Percentiles rank a stretch among this genome's conserved stretches.
These are phyloP conservation scores for Cynocephalus volans DNA, from an alignment of 2,113 vertebrate genomes.

Conservation along the genomic window DNA sequence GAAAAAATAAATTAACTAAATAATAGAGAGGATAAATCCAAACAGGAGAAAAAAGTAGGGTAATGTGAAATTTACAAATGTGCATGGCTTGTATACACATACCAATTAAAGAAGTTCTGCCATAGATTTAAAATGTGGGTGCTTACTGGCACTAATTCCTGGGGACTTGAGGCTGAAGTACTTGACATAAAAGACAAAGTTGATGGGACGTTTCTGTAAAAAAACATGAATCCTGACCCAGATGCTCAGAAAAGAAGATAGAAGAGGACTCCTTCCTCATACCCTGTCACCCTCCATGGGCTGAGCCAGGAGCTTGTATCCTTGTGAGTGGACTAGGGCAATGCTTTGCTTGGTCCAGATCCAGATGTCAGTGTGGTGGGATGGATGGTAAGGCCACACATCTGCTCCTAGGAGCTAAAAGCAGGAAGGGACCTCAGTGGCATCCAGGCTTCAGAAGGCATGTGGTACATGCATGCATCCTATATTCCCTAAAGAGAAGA, in stretches of 20 bases:
- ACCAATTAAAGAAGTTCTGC: not conserved
- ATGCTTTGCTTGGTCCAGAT: not conserved
- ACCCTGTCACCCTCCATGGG: not conserved
- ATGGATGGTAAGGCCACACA: not conserved
- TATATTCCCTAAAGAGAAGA: not conserved
- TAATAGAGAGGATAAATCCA: not conserved
- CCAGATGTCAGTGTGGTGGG: not conserved
- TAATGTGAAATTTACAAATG: not conserved
- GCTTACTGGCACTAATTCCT: not conserved
- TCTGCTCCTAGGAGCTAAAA: not conserved
- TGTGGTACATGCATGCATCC: not conserved
- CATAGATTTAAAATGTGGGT: not conserved
- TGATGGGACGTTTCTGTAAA: not conserved
- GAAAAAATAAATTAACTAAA: not conserved
- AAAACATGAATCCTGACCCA: constrained; percentile 10
- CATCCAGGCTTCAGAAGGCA: not conserved
- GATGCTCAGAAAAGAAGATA: constrained; percentile 9
- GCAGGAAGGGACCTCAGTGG: not conserved
- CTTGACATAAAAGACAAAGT: not conserved
- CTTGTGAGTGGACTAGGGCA: not conserved
- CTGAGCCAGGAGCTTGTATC: not conserved
- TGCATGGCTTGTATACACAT: not conserved
- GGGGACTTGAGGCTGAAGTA: not conserved
- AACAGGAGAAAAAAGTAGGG: not conserved
- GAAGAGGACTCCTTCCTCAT: not conserved